A percentile compares a stretch with the other conserved stretches of the same genome.
These are phyloP conservation scores for Lemur catta DNA, from an alignment of 2,797 vertebrate genomes.

Conservation along the genomic window DNA sequence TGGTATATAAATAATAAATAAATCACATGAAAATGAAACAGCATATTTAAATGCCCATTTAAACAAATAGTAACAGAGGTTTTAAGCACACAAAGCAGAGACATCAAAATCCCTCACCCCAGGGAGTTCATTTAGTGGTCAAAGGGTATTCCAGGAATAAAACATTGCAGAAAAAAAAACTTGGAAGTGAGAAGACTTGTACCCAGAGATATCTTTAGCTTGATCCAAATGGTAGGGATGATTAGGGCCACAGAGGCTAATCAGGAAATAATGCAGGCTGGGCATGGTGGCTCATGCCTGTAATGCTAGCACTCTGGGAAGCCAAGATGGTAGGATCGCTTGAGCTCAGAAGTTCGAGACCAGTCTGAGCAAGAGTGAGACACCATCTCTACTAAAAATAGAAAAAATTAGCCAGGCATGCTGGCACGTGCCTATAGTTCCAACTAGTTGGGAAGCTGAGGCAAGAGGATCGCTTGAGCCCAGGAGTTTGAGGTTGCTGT, in stretches of 20 bases:
- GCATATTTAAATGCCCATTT: constrained; percentile 38
- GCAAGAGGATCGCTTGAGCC: too few relatives aligned
- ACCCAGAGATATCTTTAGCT: not conserved
- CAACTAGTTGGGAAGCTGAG: too few relatives aligned
- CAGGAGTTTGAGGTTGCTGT: too few relatives aligned
- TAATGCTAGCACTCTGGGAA: too few relatives aligned
- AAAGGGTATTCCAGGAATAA: constrained; percentile 39
- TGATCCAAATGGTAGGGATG: not conserved
- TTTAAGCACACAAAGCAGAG: constrained; percentile 30
- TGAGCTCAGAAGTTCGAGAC: too few relatives aligned
- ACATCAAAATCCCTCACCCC: not conserved
- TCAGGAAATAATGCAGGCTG: not conserved
- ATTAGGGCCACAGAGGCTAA: not conserved
- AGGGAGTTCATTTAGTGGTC: not conserved
- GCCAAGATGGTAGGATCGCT: too few relatives aligned
- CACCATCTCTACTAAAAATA: too few relatives aligned
- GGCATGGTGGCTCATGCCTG: not conserved
- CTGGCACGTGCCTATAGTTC: too few relatives aligned
- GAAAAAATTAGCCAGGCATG: too few relatives aligned
- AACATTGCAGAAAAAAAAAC: not conserved
- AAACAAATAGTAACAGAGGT: not conserved
- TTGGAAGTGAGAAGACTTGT: not conserved
- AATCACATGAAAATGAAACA: constrained; percentile 47
- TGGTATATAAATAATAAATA: constrained; percentile 52
- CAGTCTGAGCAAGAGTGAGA: too few relatives aligned